Evolutionary conservation across 1,140 invertebrate species (phyloP).

Genomic region (Glomeris maerens): DNA sequence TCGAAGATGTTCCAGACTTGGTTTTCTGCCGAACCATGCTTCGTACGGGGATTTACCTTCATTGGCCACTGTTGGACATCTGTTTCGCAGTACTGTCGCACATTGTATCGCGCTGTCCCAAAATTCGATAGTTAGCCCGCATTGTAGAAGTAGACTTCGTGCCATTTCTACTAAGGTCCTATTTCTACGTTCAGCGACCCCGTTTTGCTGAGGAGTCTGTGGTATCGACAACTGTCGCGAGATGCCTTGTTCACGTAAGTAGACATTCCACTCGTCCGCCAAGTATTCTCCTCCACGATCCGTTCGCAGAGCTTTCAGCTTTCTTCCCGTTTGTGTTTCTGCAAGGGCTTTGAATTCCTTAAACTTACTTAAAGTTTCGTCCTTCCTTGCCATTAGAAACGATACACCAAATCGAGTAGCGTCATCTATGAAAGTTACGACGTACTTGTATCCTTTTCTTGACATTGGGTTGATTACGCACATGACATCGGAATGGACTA

Average conservation of each 20-base stretch:
- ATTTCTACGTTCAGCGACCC: conserved; percentile 28
- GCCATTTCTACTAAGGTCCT: conserved; percentile 22
- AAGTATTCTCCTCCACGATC: conserved; percentile 14
- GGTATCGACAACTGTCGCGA: conserved; percentile 25
- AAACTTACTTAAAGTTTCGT: too few relatives aligned
- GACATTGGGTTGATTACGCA: too few relatives aligned
- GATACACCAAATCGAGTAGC: too few relatives aligned
- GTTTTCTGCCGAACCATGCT: conserved; percentile 31
- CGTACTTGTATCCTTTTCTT: too few relatives aligned
- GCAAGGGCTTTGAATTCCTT: too few relatives aligned
- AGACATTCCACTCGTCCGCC: conserved; percentile 7
- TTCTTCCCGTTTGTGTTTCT: conserved; percentile 3
- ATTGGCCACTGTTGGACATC: conserved; percentile 27
- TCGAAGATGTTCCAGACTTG: conserved; percentile 34
- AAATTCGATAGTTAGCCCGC: not conserved
- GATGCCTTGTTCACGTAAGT: conserved; percentile 21
- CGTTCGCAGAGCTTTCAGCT: conserved; percentile 7
- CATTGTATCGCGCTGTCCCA: conserved; percentile 16
- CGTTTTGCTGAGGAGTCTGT: conserved; percentile 32
- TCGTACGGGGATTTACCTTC: conserved; percentile 30
- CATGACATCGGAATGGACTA: too few relatives aligned
- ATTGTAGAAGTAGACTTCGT: not conserved
- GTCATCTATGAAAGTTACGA: too few relatives aligned
- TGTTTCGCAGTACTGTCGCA: conserved; percentile 31
- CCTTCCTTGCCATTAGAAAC: too few relatives aligned